Percentiles rank a stretch among this genome's conserved stretches.
phyloP scores from a whole-genome alignment of 2,797 vertebrate genomes.

The Brotula barbata region DNA sequence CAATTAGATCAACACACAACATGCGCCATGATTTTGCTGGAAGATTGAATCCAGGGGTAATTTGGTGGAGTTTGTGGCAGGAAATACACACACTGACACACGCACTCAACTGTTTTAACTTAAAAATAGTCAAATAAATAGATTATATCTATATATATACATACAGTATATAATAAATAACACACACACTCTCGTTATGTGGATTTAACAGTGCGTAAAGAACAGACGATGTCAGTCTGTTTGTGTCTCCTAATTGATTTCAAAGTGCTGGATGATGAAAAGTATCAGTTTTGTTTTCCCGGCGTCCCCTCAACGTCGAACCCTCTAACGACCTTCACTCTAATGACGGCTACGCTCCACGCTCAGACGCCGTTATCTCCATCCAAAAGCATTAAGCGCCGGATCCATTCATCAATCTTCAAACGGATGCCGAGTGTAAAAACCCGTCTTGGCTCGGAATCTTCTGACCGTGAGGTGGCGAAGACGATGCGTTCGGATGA shows the following conservation, averaged over 20 bases:
- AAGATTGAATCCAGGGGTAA: constrained; percentile 39
- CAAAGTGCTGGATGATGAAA: constrained; percentile 33
- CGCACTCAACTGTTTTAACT: background rate
- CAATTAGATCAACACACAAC: constrained; percentile 47
- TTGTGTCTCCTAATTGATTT: constrained; percentile 57
- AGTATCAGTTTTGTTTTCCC: constrained; percentile 37
- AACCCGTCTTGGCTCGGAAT: constrained; percentile 22
- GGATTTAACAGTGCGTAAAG: too few relatives aligned
- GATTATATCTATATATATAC: too few relatives aligned
- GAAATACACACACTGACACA: background rate
- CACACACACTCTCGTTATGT: background rate
- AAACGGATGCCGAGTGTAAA: constrained; percentile 36
- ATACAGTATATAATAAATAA: too few relatives aligned
- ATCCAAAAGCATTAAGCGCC: constrained; percentile 39
- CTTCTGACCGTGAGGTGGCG: constrained; percentile 6
- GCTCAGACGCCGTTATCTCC: constrained; percentile 42
- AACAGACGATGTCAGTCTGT: too few relatives aligned
- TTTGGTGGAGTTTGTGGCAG: constrained; percentile 19
- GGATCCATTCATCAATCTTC: constrained; percentile 64
- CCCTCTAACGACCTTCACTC: constrained; percentile 30
- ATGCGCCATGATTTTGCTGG: constrained; percentile 25
- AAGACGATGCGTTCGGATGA: constrained; percentile 32
- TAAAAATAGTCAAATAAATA: too few relatives aligned
- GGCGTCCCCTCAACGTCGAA: constrained; percentile 24
- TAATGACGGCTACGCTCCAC: constrained; percentile 29